These are phyloP conservation scores for Hesperophylax magnus DNA, from an alignment of 1,140 invertebrate genomes.

Conservation along the genomic window DNA sequence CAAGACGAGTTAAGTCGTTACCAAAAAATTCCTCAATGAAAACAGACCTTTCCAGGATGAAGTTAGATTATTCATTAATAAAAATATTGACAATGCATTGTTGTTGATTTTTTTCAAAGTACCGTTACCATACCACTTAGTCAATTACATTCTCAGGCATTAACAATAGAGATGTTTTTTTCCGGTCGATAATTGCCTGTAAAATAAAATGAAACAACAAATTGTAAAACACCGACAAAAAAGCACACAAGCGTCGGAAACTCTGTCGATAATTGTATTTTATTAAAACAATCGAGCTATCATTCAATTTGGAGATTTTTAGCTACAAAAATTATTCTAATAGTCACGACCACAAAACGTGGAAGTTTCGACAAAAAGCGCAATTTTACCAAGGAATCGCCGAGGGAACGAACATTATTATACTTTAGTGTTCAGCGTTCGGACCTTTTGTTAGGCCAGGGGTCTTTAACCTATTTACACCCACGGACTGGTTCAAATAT, in stretches of 20 bases:
- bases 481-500: too few species aligned
- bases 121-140: too few species aligned
- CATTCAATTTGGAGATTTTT: constrained; percentile 51
- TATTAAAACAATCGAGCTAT: constrained; percentile 54
- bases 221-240: constrained; percentile 10
- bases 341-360: constrained; percentile 52
- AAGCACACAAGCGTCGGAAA: constrained; percentile 37
- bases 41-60: too few species aligned
- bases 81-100: too few species aligned
- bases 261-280: constrained; percentile 45
- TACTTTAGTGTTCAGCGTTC: constrained; percentile 4
- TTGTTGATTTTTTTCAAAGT: too few species aligned
- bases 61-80: too few species aligned
- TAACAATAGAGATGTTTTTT: constrained; percentile 1
- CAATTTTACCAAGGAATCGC: constrained; percentile 51
- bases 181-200: neutral
- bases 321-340: constrained; percentile 23
- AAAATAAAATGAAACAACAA: neutral
- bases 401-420: constrained; percentile 44
- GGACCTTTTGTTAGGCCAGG: constrained; percentile 40
- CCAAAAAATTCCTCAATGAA: too few species aligned
- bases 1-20: too few species aligned
- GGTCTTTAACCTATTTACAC: too few species aligned
- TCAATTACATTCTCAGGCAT: too few species aligned
- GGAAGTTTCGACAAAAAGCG: constrained; percentile 51